phyloP scores from a whole-genome alignment of 2,888 invertebrate genomes.

The Noctuana brunneofusca region DNA sequence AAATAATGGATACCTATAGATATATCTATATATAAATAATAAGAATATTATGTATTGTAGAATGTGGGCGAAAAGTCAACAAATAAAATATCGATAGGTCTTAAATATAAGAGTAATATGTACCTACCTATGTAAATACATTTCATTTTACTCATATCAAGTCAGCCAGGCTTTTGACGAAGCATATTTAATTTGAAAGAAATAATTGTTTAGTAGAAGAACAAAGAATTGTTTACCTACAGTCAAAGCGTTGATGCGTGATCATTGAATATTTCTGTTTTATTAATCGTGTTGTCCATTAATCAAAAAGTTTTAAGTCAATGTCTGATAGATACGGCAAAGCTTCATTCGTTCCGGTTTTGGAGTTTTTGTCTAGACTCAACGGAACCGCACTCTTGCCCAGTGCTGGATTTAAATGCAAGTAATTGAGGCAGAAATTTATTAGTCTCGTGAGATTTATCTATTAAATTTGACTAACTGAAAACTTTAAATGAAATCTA shows the following conservation, averaged over 20 bases:
- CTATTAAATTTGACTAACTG: no score
- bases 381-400: constrained; percentile 45
- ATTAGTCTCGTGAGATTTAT: no score
- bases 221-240: constrained; percentile 15
- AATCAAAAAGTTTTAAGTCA: constrained; percentile 32
- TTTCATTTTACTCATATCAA: no score
- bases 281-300: constrained; percentile 31
- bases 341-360: constrained; percentile 35
- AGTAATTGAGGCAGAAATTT: neutral
- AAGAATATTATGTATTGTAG: no score
- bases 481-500: no score
- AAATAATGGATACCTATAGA: no score
- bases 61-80: no score
- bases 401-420: neutral
- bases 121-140: no score
- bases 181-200: neutral
- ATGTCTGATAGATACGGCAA: constrained; percentile 30
- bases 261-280: constrained; percentile 27
- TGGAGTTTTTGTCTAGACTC: constrained; percentile 37
- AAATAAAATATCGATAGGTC: no score
- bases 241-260: constrained; percentile 16
- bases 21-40: no score
- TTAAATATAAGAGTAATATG: no score
- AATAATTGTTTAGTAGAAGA: neutral
- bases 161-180: no score